Percentiles rank a stretch among this genome's conserved stretches.
phyloP scores from a whole-genome alignment of 37 sponge, comb jelly and placozoan genomes.

The Cliona cf. orientalis region DNA sequence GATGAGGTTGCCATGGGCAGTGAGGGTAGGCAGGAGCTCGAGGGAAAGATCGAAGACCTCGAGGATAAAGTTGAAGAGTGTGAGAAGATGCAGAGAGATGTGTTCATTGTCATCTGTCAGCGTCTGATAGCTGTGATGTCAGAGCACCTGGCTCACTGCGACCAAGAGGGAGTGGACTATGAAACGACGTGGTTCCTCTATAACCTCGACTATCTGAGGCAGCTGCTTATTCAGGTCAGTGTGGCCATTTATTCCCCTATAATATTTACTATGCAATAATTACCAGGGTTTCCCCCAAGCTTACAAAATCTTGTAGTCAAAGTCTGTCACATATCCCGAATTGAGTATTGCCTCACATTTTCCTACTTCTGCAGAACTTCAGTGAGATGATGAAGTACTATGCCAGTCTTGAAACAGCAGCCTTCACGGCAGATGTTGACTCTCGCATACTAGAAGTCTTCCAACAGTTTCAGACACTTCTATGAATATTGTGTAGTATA shows the following conservation, averaged over 20 bases:
- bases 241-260: neutral
- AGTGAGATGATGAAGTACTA: conserved; percentile 24
- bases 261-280: neutral
- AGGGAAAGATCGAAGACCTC: conserved; percentile 25
- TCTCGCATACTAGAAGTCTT: conserved; percentile 57
- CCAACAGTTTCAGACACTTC: conserved; percentile 69
- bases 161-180: conserved; percentile 60
- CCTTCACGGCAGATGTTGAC: conserved; percentile 66
- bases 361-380: conserved; percentile 39
- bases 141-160: conserved; percentile 65
- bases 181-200: conserved; percentile 74
- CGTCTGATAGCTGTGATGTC: conserved; percentile 45
- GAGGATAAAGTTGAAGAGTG: conserved; percentile 67
- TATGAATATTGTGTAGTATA: conserved; percentile 15
- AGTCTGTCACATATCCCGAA: neutral
- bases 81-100: conserved; percentile 49
- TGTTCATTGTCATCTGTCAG: conserved; percentile 61
- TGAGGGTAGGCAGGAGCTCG: conserved; percentile 60
- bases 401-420: conserved; percentile 43
- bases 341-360: neutral
- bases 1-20: conserved; percentile 74
- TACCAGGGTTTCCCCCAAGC: neutral
- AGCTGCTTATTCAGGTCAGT: conserved; percentile 67
- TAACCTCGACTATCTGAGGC: conserved; percentile 65
- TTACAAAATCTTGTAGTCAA: neutral